Base-by-base conservation (phyloP, 2,113 vertebrate species). In the Epinephelus moara region DNA sequence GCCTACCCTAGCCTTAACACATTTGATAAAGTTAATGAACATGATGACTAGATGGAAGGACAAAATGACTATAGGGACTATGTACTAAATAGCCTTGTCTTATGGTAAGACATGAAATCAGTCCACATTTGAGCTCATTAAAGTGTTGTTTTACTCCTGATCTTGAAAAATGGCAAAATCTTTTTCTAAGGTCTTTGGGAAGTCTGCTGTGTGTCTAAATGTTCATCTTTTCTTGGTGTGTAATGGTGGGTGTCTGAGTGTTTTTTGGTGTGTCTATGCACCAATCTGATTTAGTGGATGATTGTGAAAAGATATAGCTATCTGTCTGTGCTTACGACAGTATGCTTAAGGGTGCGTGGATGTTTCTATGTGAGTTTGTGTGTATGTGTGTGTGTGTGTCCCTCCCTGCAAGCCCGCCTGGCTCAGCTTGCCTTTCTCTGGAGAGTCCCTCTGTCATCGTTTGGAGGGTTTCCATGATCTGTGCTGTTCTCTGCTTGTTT, bases 381-480 rank as follows among this genome's bases (percentile, higher is more conserved):
- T 21, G n/a, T 63, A 18, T 61, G 50, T 72, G 53, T 11, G 50
- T 25, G 27, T 47, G 52, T 61, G 67, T 25, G n/a, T 64, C 42
- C 42, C 11, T 45, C 27, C 19, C 17, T 63, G 37, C 75, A 76
- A 74, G 37, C 50, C 52, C 0, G 27, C 72, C 80, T 86, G 81
- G 71, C 75, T 90, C 78, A 21, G 21, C 33, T 47, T 15, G 42
- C 53, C 66, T 61, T 63, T 56, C 74, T 55, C 37, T 1, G 0
- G 40, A 78, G 63, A 78, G 75, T 75, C 69, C 14, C 75, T 81
- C 89, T 85, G 81, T 92, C 91, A 88, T 89, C 74, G 17, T 79
- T 42, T 88, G 85, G 81, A 89, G 70, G 25, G 25, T 72, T 81
- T 86, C 75, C 79, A 89, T 89, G 62, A 82, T 85, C 69, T 85